phyloP scores from a whole-genome alignment of 2,113 vertebrate species.

The Calidris pugnax region DNA sequence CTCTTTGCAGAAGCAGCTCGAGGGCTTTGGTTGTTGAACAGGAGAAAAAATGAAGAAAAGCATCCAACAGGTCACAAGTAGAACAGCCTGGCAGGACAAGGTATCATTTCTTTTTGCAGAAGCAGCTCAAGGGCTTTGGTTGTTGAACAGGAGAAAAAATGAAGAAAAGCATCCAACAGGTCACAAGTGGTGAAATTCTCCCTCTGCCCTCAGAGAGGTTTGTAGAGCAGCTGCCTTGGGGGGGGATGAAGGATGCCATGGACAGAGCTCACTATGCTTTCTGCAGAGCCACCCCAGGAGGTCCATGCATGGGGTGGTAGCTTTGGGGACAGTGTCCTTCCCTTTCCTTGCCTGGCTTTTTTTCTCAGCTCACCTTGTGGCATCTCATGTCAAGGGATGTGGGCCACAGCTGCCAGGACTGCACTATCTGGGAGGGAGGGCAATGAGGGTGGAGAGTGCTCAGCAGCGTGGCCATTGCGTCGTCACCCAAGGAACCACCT shows the following conservation, averaged over 20 bases:
- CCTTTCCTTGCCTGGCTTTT: neutral
- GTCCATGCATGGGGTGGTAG: neutral
- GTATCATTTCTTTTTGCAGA: neutral
- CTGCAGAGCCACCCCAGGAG: neutral
- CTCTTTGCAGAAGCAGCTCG: neutral
- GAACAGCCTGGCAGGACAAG: neutral
- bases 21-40: neutral
- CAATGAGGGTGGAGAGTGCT: neutral
- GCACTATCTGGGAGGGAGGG: neutral
- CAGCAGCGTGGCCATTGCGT: neutral
- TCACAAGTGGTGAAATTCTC: neutral
- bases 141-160: neutral
- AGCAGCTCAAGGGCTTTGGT: neutral
- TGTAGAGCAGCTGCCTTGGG: neutral
- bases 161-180: neutral
- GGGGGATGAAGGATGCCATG: neutral
- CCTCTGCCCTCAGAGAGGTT: fast-evolving
- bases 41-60: neutral
- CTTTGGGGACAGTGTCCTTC: neutral
- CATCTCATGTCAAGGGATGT: neutral
- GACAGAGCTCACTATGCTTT: neutral
- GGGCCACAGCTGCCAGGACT: neutral
- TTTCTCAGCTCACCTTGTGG: neutral
- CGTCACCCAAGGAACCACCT: neutral
- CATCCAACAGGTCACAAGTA: neutral